Conservation (phyloP, 2,113 vertebrate species). For the Neolamprologus sp. region DNA sequence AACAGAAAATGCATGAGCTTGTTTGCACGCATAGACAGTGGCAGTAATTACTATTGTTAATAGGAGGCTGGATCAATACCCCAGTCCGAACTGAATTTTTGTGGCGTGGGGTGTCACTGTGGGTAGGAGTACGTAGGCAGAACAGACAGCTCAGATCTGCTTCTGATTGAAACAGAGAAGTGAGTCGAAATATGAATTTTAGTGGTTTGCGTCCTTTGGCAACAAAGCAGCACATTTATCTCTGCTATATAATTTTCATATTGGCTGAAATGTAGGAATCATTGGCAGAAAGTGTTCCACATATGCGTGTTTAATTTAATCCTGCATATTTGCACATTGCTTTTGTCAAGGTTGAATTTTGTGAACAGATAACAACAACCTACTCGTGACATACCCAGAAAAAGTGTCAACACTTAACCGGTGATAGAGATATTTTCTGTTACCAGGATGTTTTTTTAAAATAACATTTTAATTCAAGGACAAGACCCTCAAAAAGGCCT, state of each 20-base stretch:
- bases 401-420: neutral
- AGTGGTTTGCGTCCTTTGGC: neutral
- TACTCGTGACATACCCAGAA: neutral
- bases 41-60: slow-evolving; percentile 4
- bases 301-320: neutral
- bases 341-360: neutral
- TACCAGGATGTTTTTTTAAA: neutral
- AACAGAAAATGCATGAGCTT: neutral
- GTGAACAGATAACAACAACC: neutral
- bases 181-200: neutral
- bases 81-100: neutral
- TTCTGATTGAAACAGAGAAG: neutral
- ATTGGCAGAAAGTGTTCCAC: neutral
- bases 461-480: neutral
- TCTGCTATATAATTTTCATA: neutral
- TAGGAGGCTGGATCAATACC: slow-evolving; percentile 11
- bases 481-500: neutral
- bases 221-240: neutral
- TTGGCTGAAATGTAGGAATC: neutral
- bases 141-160: neutral
- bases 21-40: neutral
- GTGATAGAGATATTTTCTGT: neutral
- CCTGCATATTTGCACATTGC: neutral
- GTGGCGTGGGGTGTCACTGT: neutral
- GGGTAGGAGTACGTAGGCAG: neutral